Conservation (phyloP, 2,888 invertebrate species). For the Antitype chi region DNA sequence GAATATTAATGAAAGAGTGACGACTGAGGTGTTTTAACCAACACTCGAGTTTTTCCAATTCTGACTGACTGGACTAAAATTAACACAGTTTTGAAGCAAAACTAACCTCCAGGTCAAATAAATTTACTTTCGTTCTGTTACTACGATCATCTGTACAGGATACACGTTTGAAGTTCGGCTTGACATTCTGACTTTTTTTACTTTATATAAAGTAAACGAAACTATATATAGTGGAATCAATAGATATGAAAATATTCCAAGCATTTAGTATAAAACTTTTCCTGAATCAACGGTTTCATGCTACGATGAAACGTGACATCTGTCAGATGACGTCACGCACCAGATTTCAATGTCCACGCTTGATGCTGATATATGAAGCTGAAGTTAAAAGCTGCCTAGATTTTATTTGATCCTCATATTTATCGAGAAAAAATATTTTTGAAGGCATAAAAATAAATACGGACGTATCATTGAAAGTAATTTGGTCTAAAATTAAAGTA, state of each 20-base stretch:
- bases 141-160: no score
- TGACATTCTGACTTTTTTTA: not conserved
- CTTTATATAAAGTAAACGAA: not conserved
- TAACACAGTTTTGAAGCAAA: not conserved
- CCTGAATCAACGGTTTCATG: constrained; percentile 34
- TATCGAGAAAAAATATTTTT: constrained; percentile 1
- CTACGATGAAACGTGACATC: constrained; percentile 35
- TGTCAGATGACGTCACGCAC: constrained; percentile 60
- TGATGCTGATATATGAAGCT: constrained; percentile 61
- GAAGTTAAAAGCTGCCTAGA: constrained; percentile 55
- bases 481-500: constrained; percentile 6
- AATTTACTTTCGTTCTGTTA: not conserved
- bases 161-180: not conserved
- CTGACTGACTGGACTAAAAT: not conserved
- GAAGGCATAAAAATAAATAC: constrained; percentile 9
- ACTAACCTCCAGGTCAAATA: not conserved
- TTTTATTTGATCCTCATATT: constrained; percentile 5
- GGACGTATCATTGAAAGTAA: not conserved
- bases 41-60: not conserved
- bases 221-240: not conserved
- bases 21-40: no score
- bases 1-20: constrained; percentile 11
- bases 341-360: constrained; percentile 61
- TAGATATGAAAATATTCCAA: not conserved
- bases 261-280: constrained; percentile 14